Evolutionary conservation across 1,140 invertebrate species (phyloP).

Genomic region (Scylla paramamosain): DNA sequence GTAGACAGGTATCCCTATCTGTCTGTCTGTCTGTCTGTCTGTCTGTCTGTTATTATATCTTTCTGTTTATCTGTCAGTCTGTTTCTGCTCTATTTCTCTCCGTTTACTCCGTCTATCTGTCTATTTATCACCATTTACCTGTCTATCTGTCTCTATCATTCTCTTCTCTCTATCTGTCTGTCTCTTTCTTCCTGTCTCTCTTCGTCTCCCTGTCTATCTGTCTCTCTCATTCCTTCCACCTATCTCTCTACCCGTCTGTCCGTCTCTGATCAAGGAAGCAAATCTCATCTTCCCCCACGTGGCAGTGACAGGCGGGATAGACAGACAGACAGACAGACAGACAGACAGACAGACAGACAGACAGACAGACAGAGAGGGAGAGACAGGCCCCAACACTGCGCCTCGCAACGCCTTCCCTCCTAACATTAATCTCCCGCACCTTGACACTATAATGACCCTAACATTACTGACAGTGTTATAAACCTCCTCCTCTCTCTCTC

Average conservation of each 20-base stretch:
- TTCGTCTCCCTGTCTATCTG: not conserved
- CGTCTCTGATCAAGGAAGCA: too few relatives aligned
- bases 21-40: not conserved
- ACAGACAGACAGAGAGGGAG: not conserved
- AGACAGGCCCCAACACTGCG: too few relatives aligned
- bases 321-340: slow-evolving; percentile 34
- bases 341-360: slow-evolving; percentile 25
- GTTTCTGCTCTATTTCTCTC: too few relatives aligned
- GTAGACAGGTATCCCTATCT: too few relatives aligned
- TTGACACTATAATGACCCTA: not conserved
- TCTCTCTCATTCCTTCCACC: too few relatives aligned
- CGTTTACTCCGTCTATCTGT: too few relatives aligned
- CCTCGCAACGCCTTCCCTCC: not conserved
- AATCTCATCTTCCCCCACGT: not conserved
- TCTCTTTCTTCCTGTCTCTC: not conserved
- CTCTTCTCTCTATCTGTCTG: not conserved
- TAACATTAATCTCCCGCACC: not conserved
- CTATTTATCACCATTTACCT: too few relatives aligned
- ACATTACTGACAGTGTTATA: not conserved
- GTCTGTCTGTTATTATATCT: not conserved
- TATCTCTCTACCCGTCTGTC: not conserved
- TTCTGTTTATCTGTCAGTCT: not conserved
- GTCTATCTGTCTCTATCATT: not conserved
- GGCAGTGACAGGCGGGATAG: not conserved
- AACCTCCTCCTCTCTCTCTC: not conserved